These are phyloP conservation scores for Urocitellus parryii DNA, from an alignment of 2,113 vertebrate genomes.

Conservation along the genomic window DNA sequence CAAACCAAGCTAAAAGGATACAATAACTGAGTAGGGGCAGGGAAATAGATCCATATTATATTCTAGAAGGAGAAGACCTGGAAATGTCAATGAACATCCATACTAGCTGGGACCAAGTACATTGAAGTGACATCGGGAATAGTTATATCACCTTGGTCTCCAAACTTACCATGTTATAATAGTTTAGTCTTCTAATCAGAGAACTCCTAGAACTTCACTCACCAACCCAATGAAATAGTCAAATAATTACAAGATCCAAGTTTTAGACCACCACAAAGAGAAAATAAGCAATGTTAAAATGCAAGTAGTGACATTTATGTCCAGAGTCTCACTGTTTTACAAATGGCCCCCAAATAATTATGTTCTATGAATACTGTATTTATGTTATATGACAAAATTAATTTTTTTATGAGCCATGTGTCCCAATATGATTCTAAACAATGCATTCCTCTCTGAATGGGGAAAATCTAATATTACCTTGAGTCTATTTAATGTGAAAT, in stretches of 20 bases:
- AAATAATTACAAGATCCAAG: background rate
- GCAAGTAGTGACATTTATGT: background rate
- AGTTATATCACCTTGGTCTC: background rate
- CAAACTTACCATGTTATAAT: background rate
- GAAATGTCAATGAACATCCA: background rate
- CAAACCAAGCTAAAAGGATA: background rate
- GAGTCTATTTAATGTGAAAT: background rate
- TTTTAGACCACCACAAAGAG: background rate
- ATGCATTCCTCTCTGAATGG: background rate
- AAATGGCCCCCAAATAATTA: conserved; percentile 4
- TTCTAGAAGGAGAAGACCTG: background rate
- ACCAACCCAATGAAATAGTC: background rate
- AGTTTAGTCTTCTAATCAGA: background rate
- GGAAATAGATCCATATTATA: background rate
- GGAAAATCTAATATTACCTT: background rate
- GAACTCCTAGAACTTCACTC: background rate
- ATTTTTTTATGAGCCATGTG: background rate
- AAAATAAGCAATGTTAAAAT: background rate
- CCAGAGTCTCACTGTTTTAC: background rate
- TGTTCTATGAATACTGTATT: background rate
- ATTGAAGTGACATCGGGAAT: background rate
- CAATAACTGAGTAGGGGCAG: background rate
- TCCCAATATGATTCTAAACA: background rate
- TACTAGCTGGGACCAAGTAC: background rate
- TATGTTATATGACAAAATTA: background rate